phyloP scores from a whole-genome alignment of 1,140 invertebrate species.

The Augochlora pura region DNA sequence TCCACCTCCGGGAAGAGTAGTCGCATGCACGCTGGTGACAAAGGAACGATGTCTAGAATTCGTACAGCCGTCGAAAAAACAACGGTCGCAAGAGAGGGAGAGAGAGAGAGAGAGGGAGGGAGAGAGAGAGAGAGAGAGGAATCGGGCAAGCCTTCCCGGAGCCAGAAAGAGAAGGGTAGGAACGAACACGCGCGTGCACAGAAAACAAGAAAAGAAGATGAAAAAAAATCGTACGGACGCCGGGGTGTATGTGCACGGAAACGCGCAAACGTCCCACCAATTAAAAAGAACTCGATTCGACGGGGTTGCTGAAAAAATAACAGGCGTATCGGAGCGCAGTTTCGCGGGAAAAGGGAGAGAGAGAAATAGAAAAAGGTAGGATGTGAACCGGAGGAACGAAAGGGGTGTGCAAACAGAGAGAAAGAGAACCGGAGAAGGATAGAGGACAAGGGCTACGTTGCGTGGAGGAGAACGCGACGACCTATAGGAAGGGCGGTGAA shows the following conservation, averaged over 20 bases:
- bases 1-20: neutral
- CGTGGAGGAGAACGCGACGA: conserved; percentile 37
- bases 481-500: conserved; percentile 13
- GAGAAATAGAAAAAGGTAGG: conserved; percentile 31
- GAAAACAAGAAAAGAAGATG: conserved; percentile 3
- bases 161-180: conserved; percentile 13
- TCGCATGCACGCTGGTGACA: conserved; percentile 9
- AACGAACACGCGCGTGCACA: conserved; percentile 1
- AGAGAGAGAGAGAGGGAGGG: neutral
- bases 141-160: neutral
- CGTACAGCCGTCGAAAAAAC: conserved; percentile 46
- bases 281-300: conserved; percentile 73
- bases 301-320: conserved; percentile 72
- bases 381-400: conserved; percentile 16
- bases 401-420: conserved; percentile 6
- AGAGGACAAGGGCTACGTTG: neutral
- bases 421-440: conserved; percentile 15
- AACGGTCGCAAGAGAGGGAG: neutral
- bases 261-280: conserved; percentile 63
- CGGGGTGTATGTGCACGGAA: conserved; percentile 32
- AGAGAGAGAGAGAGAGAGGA: too few relatives aligned
- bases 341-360: conserved; percentile 49
- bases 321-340: conserved; percentile 69
- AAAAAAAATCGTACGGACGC: conserved; percentile 3
- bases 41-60: conserved; percentile 40